Percentiles rank a stretch among this genome's conserved stretches.
Evolutionary conservation across 2,888 invertebrate species (phyloP).

Genomic region (Macaria notata): DNA sequence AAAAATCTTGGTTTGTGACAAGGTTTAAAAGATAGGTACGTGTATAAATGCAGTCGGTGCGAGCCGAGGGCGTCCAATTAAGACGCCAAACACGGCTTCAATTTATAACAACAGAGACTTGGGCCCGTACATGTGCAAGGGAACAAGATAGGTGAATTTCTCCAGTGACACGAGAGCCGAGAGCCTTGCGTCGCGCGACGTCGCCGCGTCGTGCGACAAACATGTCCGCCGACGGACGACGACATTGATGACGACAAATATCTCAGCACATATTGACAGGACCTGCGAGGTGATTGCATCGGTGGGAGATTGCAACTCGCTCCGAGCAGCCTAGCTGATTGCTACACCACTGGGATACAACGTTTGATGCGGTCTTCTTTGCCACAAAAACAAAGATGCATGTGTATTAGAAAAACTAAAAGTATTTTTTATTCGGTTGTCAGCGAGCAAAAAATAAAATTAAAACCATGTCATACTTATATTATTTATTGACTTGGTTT

Average conservation of each 20-base stretch:
- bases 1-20: too few relatives aligned
- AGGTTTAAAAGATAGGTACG: too few relatives aligned
- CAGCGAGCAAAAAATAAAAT: too few relatives aligned
- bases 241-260: conserved; percentile 61
- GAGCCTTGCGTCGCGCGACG: conserved; percentile 32
- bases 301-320: conserved; percentile 15
- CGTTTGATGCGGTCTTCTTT: background rate
- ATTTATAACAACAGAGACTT: conserved; percentile 73
- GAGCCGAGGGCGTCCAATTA: conserved; percentile 56
- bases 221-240: conserved; percentile 54
- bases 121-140: conserved; percentile 37
- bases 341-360: background rate
- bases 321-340: conserved; percentile 6
- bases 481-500: too few relatives aligned
- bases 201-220: conserved; percentile 40
- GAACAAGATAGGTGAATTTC: conserved; percentile 59
- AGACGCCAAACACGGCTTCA: conserved; percentile 62
- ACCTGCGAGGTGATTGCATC: conserved; percentile 23
- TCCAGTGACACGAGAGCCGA: conserved; percentile 58
- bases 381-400: background rate
- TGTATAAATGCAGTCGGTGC: conserved; percentile 22
- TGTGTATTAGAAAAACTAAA: too few relatives aligned
- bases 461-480: too few relatives aligned
- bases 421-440: too few relatives aligned
- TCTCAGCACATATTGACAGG: conserved; percentile 37